Evolutionary conservation across 2,888 invertebrate species (phyloP), one percentile per base, ranked within the genome.

Genomic region (Lamellibrachia columna): DNA sequence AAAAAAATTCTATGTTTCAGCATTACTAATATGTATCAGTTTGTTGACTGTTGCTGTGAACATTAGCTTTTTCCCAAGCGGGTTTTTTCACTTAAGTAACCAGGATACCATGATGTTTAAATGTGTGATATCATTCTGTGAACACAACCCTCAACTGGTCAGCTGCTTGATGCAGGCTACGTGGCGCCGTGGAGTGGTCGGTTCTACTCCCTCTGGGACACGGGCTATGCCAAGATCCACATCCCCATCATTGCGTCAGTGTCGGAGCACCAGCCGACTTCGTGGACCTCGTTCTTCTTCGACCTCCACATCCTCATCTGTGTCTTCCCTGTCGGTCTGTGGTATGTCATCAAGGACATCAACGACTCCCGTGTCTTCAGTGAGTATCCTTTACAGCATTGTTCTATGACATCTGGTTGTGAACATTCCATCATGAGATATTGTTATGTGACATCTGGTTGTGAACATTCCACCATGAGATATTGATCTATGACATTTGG

Each of bases 131-230:
- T 40, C 40, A 40, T 40, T 40, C 40, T 40, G 40, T 40, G 40
- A 40, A 11, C 9, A 60, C 60, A 9, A 75, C 15, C 22, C 3
- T 6, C 3, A n/a, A 75, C 75, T 4, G 15, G 15, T 22, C 22
- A 75, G 22, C 15, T n/a, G 22, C n/a, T 75, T 75, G 75, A 94
- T 95, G 52, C 94, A 97, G 97, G 99, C 93, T 98, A 99, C 94
- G 98, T 99, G 94, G 99, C 99, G 3, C 99, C 99, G 2, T 98
- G 98, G 98, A 98, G 98, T 96, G 98, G 98, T 95, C 97, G 99
- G 95, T 99, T 99, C 97, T 99, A 99, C 97, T 99, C 99, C 0
- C 97, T 99, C 6, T 99, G 99, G 99, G 99, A 99, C 96, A 99
- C 99, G 0, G 99, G 99, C 40, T 99, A 99, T 97, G 99, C 99